These are phyloP conservation scores for Carpatolechia fugitivella DNA, from an alignment of 2,888 invertebrate species.

Conservation along the genomic window DNA sequence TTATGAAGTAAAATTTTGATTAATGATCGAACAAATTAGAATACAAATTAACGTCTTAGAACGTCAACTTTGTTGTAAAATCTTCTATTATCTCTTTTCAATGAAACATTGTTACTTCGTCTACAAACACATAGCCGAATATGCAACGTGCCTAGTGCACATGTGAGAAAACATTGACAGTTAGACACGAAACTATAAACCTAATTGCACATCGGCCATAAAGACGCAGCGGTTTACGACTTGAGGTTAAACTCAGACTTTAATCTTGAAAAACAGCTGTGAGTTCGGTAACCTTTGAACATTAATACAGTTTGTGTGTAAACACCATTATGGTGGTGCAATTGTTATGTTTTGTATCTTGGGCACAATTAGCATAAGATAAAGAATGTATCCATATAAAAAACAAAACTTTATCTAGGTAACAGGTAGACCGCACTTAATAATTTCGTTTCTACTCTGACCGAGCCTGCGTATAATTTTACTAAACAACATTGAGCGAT, in stretches of 20 bases:
- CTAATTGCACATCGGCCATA: constrained; percentile 9
- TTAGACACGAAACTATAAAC: constrained; percentile 18
- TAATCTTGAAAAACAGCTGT: not conserved
- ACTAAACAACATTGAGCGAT: too few relatives aligned
- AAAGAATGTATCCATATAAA: too few relatives aligned
- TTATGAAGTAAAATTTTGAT: too few relatives aligned
- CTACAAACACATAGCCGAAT: not conserved
- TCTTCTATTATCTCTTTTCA: not conserved
- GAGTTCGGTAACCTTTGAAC: not conserved
- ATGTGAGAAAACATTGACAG: constrained; percentile 12
- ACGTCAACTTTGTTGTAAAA: not conserved
- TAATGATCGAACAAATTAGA: too few relatives aligned
- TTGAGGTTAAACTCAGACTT: not conserved
- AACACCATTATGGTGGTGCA: not conserved
- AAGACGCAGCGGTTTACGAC: constrained; percentile 1
- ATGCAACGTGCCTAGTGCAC: not conserved
- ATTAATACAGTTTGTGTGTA: not conserved
- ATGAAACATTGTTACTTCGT: not conserved
- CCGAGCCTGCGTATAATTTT: too few relatives aligned
- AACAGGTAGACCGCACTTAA: too few relatives aligned
- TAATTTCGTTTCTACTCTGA: too few relatives aligned
- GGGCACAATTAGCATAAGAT: too few relatives aligned
- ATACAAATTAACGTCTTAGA: too few relatives aligned
- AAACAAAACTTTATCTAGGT: too few relatives aligned
- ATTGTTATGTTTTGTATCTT: not conserved